Base-by-base conservation (phyloP, 2,113 vertebrate species). In the Rhea americana region DNA sequence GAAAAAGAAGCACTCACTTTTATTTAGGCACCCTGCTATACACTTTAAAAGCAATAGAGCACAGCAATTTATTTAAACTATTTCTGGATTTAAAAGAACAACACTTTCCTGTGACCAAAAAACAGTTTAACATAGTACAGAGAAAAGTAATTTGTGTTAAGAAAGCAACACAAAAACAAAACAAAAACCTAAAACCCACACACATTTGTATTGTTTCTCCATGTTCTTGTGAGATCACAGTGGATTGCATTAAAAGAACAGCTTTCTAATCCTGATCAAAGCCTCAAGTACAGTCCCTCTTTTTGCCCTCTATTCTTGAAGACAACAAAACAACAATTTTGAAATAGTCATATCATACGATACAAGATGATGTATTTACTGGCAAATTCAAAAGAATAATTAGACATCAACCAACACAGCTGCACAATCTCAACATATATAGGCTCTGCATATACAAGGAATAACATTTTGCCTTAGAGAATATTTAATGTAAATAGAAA, bases 401-500 rank as follows among this genome's bases (percentile, higher is more conserved):
- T 85, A 90, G 51, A 75, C 73, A 91, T 81, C 75, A 88, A 93
- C 13, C 20, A 51, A 91, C 56, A 78, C 65, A 93, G 93, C 85
- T 92, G 68, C 68, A 91, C 26, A 70, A 39, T 63, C 65, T 94
- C 89, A 91, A 59, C 50, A 94, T n/a, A 80, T 16, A 67, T 2
- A 55, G 26, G 18, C 41, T 93, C 41, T 76, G 26, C 24, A 87
- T 39, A 80, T 28, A 91, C 11, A 93, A 85, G 50, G 93, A 85
- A 45, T 5, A 86, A 1, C 62, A 90, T 83, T 94, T 92, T 85
- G 22, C n/a, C 94, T 93, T 39, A 61, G 26, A 91, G 72, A 91
- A 32, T 77, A 90, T 32, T 87, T 88, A 87, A 87, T 67, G 24
- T 93, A 96, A 95, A 94, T 56, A 94, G 6, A 83, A 85, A 87